phyloP scores from a whole-genome alignment of 2,113 vertebrate genomes.

The Vireo altiloquus region DNA sequence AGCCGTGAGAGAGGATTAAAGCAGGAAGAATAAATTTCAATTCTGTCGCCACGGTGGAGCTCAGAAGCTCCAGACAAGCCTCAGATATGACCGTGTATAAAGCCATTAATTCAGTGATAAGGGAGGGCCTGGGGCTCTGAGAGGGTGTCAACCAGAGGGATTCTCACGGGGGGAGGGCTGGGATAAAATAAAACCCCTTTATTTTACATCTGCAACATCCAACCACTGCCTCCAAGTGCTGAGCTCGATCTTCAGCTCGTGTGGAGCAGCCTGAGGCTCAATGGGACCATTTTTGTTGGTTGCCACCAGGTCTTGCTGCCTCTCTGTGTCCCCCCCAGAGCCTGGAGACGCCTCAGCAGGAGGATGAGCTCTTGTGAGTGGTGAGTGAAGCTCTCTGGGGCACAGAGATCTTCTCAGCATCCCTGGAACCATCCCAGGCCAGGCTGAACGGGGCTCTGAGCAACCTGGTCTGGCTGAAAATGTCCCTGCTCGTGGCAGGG shows the following conservation, averaged over 20 bases:
- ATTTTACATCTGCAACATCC: rapidly evolving
- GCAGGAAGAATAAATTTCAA: neutral
- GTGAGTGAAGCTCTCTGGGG: neutral
- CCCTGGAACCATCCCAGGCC: neutral
- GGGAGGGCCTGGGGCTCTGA: neutral
- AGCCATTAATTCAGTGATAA: neutral
- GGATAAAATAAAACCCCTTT: neutral
- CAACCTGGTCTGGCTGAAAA: neutral
- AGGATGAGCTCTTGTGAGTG: neutral
- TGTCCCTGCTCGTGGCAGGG: neutral
- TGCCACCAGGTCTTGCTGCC: neutral
- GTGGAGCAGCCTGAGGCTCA: neutral
- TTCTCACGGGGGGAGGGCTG: neutral
- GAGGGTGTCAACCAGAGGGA: neutral
- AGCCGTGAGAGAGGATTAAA: neutral
- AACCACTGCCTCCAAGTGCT: rapidly evolving
- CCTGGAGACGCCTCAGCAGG: neutral
- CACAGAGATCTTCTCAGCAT: neutral
- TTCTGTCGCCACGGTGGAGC: rapidly evolving
- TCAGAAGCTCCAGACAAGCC: neutral
- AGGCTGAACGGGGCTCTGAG: neutral
- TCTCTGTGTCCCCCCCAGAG: neutral
- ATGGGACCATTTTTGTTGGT: rapidly evolving
- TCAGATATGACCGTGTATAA: neutral
- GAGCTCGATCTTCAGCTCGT: rapidly evolving